Base-by-base conservation (phyloP, 2,113 vertebrate species). In the Cromileptes altivelis region DNA sequence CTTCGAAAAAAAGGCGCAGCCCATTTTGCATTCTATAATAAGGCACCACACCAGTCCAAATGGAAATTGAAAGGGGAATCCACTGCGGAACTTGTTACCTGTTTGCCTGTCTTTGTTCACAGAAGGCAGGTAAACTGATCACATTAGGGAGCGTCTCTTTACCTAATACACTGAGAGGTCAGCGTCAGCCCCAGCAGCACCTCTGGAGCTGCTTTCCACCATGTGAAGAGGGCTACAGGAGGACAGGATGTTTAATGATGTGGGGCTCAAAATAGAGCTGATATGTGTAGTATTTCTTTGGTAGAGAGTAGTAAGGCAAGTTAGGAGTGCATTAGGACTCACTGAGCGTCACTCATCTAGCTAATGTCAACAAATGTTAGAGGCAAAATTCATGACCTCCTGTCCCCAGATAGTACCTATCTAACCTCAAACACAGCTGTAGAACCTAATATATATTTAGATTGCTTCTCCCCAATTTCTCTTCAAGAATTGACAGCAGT, bases 41-140 rank as follows among this genome's bases (percentile, higher is more conserved):
- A 64, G 65, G 64, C 61, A 50, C 30, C 57, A 70, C 69, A 80
- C 70, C 70, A 57, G n/a, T 40, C n/a, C 53, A 33, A 78, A 47
- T 45, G 65, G 52, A 64, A 73, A 73, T 45, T 14, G 33, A 67
- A 71, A 61, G 11, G 18, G 70, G 53, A 67, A 67, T 61, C 61
- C 45, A 53, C 42, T 53, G 53, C 53, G 55, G 42, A 67, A 78
- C 30, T 45, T 65, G 13, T 19, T 58, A 53, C 52, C 61, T 73
- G 52, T 75, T 52, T 61, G 19, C 12, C 14, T 25, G 19, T 33
- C 60, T 75, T 60, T 78, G 62, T 49, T 65, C 61, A 50, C 52
- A 52, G 53, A 33, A 11, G 11, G 61, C 11, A 14, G 42, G 23
- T 14, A 56, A 47, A 37, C 56, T 77, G 65, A 52, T 53, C 23